Base-by-base conservation (phyloP, 2,888 invertebrate genomes). In the Leucophenga montana region DNA sequence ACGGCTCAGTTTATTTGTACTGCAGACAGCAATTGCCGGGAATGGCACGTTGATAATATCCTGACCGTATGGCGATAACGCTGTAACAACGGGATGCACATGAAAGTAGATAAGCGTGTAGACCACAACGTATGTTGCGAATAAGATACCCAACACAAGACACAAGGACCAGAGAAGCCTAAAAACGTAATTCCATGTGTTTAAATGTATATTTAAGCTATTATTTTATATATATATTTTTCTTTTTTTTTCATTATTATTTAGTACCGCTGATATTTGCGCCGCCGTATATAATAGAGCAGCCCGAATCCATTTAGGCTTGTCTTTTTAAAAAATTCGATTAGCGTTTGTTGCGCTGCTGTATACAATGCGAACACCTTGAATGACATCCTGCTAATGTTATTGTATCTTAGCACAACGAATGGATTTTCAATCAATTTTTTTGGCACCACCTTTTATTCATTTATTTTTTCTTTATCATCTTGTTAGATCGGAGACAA, bases 281-380 rank as follows among this genome's bases (percentile, higher is more conserved):
- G 83, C 1, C 78, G 68, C 2, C 84, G 74, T 27, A 87, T 77
- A 48, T 75, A 80, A 54, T 84, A 84, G 0, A 87, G 73, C 27
- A 87, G 59, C 0, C 83, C 79, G 69, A 87, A 87, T 6, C 87
- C 87, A 72, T 85, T 85, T 13, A 87, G 77, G n/a, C 86, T 87
- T 11, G 87, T 86, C 71, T 85, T 85, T 56, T 82, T 78, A 64
- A 86, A 84, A 73, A 82, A 87, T 68, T 87, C 86, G 8, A 81
- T 79, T 6, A 80, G 67, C 3, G 87, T 86, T 6, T 73, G 69
- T n/a, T 77, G 77, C 13, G 73, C 54, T 6, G 86, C 86, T n/a
- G 16, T 61, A 16, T 22, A 22, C 20, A 13, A 61, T 16, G n/a
- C 33, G 33, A 8, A 8, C n/a, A 1, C n/a, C 5, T 59, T 33